Conservation (phyloP, 2,888 invertebrate species). For the Cephalotes varians region DNA sequence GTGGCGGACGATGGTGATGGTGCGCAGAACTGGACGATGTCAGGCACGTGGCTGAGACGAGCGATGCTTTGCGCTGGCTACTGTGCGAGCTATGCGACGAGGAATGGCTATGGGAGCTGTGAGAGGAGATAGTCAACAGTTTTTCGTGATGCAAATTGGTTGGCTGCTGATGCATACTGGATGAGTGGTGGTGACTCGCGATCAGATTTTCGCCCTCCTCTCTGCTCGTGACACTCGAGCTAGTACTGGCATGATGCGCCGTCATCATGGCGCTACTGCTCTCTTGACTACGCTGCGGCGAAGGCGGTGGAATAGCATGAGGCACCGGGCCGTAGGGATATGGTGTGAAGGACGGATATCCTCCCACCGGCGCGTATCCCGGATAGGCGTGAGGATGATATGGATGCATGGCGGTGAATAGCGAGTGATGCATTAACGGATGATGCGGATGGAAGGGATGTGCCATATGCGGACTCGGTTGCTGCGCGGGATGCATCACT, state of each 20-base stretch:
- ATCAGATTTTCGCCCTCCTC: constrained; percentile 86
- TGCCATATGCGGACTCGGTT: constrained; percentile 89
- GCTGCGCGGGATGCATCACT: constrained; percentile 92
- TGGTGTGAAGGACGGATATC: constrained; percentile 86
- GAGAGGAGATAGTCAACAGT: constrained; percentile 88
- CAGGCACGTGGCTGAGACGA: constrained; percentile 76
- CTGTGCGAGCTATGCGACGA: constrained; percentile 82
- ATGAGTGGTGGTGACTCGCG: constrained; percentile 90
- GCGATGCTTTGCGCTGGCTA: constrained; percentile 74
- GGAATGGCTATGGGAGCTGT: constrained; percentile 83
- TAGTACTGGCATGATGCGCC: constrained; percentile 89
- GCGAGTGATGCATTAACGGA: constrained; percentile 89
- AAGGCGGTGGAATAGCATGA: constrained; percentile 90
- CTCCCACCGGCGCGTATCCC: constrained; percentile 84
- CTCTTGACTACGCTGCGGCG: constrained; percentile 86
- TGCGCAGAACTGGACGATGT: constrained; percentile 78
- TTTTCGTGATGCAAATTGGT: constrained; percentile 89
- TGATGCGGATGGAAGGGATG: constrained; percentile 92
- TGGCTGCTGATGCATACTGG: constrained; percentile 86
- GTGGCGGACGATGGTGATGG: constrained; percentile 77
- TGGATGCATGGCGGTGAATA: constrained; percentile 90
- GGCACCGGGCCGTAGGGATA: constrained; percentile 92
- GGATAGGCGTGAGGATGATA: constrained; percentile 88
- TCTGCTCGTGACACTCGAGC: constrained; percentile 90
- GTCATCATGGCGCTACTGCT: constrained; percentile 90